phyloP scores from a whole-genome alignment of 2,113 vertebrate species.

The Todiramphus saurophagus region DNA sequence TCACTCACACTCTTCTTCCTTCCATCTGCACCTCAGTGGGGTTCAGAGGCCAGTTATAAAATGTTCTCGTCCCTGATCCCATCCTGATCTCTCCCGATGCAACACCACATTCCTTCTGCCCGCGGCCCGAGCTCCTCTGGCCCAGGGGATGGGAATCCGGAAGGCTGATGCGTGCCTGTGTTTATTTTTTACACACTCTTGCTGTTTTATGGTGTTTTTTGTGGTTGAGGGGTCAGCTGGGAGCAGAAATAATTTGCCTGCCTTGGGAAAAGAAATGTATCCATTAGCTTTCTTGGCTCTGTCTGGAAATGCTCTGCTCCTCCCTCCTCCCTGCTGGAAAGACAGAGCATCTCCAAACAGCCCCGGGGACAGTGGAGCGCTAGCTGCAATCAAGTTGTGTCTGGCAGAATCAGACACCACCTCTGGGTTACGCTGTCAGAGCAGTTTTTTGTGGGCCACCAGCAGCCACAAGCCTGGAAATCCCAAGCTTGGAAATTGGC shows the following conservation, averaged over 20 bases:
- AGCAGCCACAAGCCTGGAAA: neutral
- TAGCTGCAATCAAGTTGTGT: neutral
- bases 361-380: neutral
- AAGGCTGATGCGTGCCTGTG: constrained; percentile 55
- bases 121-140: neutral
- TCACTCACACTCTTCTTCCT: neutral
- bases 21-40: neutral
- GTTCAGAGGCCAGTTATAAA: constrained; percentile 41
- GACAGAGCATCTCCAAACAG: constrained; percentile 34
- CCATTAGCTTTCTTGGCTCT: constrained; percentile 56
- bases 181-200: constrained; percentile 66
- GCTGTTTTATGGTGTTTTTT: constrained; percentile 67
- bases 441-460: neutral
- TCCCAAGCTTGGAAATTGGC: neutral
- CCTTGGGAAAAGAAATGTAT: constrained; percentile 48
- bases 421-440: neutral
- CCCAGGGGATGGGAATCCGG: neutral
- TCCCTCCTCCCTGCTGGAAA: neutral
- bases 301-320: constrained; percentile 10
- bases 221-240: constrained; percentile 53
- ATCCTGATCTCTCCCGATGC: neutral
- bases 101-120: constrained; percentile 46
- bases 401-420: neutral
- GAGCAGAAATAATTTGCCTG: constrained; percentile 65
- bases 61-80: constrained; percentile 21